A percentile compares a stretch with the other conserved stretches of the same genome.
Evolutionary conservation across 2,113 vertebrate species (phyloP).

Genomic region (Antechinus stuartii): DNA sequence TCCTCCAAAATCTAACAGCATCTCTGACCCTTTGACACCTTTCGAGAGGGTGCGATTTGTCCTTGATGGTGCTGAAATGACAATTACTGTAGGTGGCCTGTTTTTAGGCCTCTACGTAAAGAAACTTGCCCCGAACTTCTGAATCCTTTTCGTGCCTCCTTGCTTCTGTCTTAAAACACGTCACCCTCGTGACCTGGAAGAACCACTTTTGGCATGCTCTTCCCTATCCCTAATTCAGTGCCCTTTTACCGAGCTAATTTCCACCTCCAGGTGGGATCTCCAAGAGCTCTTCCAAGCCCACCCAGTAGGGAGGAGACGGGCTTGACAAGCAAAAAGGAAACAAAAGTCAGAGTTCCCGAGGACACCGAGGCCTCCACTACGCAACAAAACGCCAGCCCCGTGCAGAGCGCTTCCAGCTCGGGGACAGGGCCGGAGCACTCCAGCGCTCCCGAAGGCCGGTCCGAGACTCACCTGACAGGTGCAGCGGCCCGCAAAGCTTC

Average conservation of each 20-base stretch:
- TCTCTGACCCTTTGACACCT: neutral
- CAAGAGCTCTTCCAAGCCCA: conserved; percentile 34
- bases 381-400: conserved; percentile 52
- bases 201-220: conserved; percentile 39
- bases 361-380: conserved; percentile 53
- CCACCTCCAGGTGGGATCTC: conserved; percentile 46
- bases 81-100: neutral
- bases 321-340: neutral
- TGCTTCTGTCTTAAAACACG: conserved; percentile 36
- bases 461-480: conserved; percentile 89
- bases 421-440: conserved; percentile 49
- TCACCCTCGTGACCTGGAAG: conserved; percentile 37
- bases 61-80: neutral
- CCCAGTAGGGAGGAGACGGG: conserved; percentile 39
- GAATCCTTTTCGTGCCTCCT: neutral
- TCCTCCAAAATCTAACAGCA: neutral
- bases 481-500: conserved; percentile 90
- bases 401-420: neutral
- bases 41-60: neutral
- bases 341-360: conserved; percentile 58
- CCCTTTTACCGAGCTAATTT: conserved; percentile 51
- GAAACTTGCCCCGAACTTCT: neutral
- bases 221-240: conserved; percentile 26
- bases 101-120: neutral
- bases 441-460: neutral